phyloP scores from a whole-genome alignment of 2,797 vertebrate genomes.

The Gila robusta region DNA sequence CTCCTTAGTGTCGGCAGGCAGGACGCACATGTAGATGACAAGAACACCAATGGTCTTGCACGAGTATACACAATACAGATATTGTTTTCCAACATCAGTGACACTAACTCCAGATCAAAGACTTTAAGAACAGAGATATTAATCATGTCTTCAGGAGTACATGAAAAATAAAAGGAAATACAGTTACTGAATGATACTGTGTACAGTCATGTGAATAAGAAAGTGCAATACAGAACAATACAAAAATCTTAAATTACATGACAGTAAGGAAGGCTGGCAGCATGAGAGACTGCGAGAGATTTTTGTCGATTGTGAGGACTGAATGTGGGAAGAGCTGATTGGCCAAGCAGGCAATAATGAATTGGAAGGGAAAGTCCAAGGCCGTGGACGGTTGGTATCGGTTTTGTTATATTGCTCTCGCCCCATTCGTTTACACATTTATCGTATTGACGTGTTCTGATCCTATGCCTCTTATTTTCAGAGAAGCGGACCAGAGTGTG shows the following conservation, averaged over 20 bases:
- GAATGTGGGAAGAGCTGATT: constrained; percentile 32
- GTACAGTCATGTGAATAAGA: constrained; percentile 47
- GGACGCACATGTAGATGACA: constrained; percentile 70
- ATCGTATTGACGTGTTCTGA: not conserved
- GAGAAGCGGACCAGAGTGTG: constrained; percentile 6
- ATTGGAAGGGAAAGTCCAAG: constrained; percentile 25
- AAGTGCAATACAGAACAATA: constrained; percentile 57
- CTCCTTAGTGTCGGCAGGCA: constrained; percentile 75
- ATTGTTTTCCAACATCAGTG: constrained; percentile 70
- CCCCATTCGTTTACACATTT: constrained; percentile 13
- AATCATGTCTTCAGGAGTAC: constrained; percentile 47
- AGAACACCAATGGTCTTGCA: constrained; percentile 68
- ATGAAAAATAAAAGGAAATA: constrained; percentile 39
- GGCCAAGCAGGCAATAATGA: constrained; percentile 1
- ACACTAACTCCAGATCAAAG: constrained; percentile 68
- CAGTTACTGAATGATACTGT: constrained; percentile 44
- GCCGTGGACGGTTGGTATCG: constrained; percentile 18
- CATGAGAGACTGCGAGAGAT: constrained; percentile 28
- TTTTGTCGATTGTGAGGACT: not conserved
- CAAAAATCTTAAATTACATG: constrained; percentile 46
- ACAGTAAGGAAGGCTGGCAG: constrained; percentile 36
- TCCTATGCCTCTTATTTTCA: constrained; percentile 4
- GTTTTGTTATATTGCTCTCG: constrained; percentile 44
- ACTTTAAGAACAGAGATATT: constrained; percentile 60
- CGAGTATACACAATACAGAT: constrained; percentile 70